Evolutionary conservation across 2,797 vertebrate species (phyloP).

Genomic region (Coracias cyanogaster): DNA sequence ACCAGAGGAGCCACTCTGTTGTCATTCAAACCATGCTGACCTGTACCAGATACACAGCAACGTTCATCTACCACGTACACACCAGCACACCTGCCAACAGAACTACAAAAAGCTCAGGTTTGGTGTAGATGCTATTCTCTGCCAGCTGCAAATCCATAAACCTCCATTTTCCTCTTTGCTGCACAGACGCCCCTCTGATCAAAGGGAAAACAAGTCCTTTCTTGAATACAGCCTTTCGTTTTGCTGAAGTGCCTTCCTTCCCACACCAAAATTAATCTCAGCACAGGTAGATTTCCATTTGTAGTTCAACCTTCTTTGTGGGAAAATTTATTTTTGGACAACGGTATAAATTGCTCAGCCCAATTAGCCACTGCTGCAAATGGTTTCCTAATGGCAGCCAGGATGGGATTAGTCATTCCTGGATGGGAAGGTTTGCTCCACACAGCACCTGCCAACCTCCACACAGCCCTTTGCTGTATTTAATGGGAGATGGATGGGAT

Average conservation of each 20-base stretch:
- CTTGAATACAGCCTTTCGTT: not conserved
- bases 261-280: not conserved
- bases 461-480: not conserved
- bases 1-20: not conserved
- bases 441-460: not conserved
- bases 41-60: not conserved
- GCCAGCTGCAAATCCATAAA: not conserved
- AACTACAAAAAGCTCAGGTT: not conserved
- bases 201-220: not conserved
- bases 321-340: constrained; percentile 21
- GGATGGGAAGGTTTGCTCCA: not conserved
- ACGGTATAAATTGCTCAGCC: not conserved
- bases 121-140: not conserved
- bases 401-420: constrained; percentile 20
- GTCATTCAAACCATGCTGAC: not conserved
- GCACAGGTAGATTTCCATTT: not conserved
- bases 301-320: not conserved
- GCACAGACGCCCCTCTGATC: not conserved
- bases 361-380: not conserved
- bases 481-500: not conserved
- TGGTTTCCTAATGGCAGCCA: not conserved
- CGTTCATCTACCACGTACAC: accelerated
- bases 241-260: not conserved
- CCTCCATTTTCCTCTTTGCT: not conserved
- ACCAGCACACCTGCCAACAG: not conserved